phyloP scores from a whole-genome alignment of 2,113 vertebrate genomes.

The Sarotherodon lohbergeri region DNA sequence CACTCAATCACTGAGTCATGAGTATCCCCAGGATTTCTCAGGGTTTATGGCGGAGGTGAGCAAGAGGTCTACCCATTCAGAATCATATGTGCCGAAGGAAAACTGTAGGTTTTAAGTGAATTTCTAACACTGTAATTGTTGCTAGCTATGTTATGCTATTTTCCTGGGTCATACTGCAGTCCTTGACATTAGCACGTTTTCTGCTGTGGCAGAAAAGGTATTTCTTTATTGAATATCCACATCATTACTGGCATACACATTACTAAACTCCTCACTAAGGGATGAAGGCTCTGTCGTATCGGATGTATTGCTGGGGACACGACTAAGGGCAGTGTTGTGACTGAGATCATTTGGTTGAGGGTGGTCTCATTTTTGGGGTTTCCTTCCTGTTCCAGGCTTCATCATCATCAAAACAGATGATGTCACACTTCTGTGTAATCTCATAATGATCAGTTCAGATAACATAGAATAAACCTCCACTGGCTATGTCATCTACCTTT shows the following conservation, averaged over 20 bases:
- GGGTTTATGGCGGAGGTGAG: slow-evolving; percentile 32
- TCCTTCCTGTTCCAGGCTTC: neutral
- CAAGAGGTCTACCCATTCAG: slow-evolving; percentile 14
- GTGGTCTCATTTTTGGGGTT: neutral
- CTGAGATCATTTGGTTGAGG: neutral
- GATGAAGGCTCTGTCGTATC: neutral
- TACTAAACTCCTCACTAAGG: neutral
- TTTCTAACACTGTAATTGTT: neutral
- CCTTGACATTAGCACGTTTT: neutral
- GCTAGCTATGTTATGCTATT: neutral
- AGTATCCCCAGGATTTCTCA: slow-evolving; percentile 35
- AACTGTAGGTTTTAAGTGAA: neutral
- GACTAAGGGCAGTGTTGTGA: neutral
- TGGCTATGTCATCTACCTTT: neutral
- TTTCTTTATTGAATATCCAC: neutral
- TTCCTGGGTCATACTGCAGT: neutral
- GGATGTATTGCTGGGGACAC: neutral
- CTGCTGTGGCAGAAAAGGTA: neutral
- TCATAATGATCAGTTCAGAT: neutral
- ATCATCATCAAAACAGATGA: neutral
- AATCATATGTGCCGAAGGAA: slow-evolving; percentile 25
- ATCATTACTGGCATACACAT: neutral
- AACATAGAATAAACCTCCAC: neutral
- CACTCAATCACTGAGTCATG: slow-evolving; percentile 59
- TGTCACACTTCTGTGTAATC: neutral